A percentile compares a stretch with the other conserved stretches of the same genome.
Evolutionary conservation across 2,888 invertebrate species (phyloP).

Genomic region (Cryptocephalus moraei): DNA sequence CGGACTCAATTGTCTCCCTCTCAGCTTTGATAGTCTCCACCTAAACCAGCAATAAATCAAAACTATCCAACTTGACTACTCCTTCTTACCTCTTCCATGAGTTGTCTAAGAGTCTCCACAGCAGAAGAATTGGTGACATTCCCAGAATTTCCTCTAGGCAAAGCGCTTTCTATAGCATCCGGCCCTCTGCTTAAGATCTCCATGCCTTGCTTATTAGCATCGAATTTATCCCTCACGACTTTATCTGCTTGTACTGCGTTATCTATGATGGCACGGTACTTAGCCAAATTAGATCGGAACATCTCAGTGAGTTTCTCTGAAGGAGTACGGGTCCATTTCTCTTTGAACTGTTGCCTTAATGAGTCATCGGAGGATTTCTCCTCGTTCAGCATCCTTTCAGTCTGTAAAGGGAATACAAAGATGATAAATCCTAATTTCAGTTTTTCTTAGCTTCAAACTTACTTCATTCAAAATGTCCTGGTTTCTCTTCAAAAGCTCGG

Average conservation of each 20-base stretch:
- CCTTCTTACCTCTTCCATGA: slow-evolving; percentile 66
- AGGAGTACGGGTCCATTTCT: slow-evolving; percentile 83
- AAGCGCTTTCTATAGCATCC: slow-evolving; percentile 54
- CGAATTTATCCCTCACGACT: slow-evolving; percentile 80
- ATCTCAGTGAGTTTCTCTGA: slow-evolving; percentile 83
- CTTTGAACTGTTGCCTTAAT: slow-evolving; percentile 81
- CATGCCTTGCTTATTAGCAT: slow-evolving; percentile 66
- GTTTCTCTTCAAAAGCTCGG: slow-evolving; percentile 83
- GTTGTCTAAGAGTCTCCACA: slow-evolving; percentile 54
- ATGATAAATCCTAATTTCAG: too few species aligned
- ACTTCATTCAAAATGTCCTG: slow-evolving; percentile 91
- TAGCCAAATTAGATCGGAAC: slow-evolving; percentile 78
- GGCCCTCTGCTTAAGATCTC: slow-evolving; percentile 69
- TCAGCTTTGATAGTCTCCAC: slow-evolving; percentile 82
- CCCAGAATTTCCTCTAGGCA: slow-evolving; percentile 53
- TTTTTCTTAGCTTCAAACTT: too few species aligned
- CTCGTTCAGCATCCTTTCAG: slow-evolving; percentile 76
- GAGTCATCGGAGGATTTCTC: slow-evolving; percentile 86
- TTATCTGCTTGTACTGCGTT: slow-evolving; percentile 76
- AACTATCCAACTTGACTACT: not conserved
- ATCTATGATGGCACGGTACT: slow-evolving; percentile 86
- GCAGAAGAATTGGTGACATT: slow-evolving; percentile 46
- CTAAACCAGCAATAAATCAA: slow-evolving; percentile 28
- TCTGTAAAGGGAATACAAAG: slow-evolving; percentile 34
- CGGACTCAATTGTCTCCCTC: slow-evolving; percentile 80